Conservation (phyloP, 2,888 invertebrate genomes). For the Diadromus collaris region DNA sequence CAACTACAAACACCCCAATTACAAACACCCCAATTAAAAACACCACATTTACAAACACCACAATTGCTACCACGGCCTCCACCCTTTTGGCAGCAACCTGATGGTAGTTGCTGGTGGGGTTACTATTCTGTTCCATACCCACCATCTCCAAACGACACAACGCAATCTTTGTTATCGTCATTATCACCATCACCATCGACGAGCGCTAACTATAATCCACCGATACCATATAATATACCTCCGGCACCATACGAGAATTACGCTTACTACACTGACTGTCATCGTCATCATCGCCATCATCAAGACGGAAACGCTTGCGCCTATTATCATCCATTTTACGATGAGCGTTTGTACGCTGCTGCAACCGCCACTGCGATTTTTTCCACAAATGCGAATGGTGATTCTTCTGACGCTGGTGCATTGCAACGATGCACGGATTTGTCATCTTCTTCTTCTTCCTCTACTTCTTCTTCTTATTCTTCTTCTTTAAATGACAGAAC, state of each 20-base stretch:
- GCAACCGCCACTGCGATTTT: slow-evolving; percentile 8
- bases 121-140: slow-evolving; percentile 65
- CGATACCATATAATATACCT: slow-evolving; percentile 33
- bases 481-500: slow-evolving; percentile 10
- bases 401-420: not conserved
- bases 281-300: slow-evolving; percentile 37
- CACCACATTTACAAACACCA: not conserved
- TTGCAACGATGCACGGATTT: slow-evolving; percentile 7
- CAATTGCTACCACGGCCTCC: slow-evolving; percentile 59
- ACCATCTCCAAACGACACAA: slow-evolving; percentile 55
- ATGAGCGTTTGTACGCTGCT: slow-evolving; percentile 42
- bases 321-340: slow-evolving; percentile 51
- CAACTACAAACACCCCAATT: not conserved
- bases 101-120: slow-evolving; percentile 69
- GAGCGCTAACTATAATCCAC: slow-evolving; percentile 33
- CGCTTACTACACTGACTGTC: slow-evolving; percentile 18
- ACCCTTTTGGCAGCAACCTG: slow-evolving; percentile 68
- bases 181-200: slow-evolving; percentile 30
- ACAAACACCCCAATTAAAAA: not conserved
- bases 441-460: slow-evolving; percentile 4
- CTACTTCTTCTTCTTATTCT: slow-evolving; percentile 7
- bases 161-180: slow-evolving; percentile 34
- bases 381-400: not conserved
- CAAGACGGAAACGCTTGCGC: slow-evolving; percentile 34
- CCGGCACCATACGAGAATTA: slow-evolving; percentile 38